Percentiles rank a stretch among this genome's conserved stretches.
Conservation (phyloP, 1,140 invertebrate species). For the Polyergus mexicanus region DNA sequence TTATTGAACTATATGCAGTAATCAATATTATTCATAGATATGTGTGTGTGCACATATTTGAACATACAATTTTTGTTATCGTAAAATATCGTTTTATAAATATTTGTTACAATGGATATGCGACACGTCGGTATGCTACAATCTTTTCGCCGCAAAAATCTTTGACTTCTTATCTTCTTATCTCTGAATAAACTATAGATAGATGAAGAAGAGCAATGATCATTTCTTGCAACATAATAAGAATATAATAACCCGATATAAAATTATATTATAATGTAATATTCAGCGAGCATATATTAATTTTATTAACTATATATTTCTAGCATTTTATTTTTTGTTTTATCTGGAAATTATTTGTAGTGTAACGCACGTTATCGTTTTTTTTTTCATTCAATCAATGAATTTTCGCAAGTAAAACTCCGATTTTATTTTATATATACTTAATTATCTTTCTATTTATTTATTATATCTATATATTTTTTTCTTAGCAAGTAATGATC, state of each 20-base stretch:
- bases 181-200: neutral
- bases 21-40: neutral
- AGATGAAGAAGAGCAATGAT: neutral
- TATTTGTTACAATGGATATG: constrained; percentile 8
- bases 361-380: neutral
- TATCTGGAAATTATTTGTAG: neutral
- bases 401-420: neutral
- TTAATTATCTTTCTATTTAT: neutral
- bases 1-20: neutral
- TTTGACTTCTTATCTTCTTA: constrained; percentile 34
- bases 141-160: constrained; percentile 19
- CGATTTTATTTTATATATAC: neutral
- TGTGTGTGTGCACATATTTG: neutral
- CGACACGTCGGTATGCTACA: neutral
- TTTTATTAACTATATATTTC: neutral
- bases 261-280: neutral
- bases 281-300: neutral
- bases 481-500: neutral
- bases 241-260: neutral
- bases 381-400: neutral
- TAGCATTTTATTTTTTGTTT: neutral
- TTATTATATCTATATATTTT: neutral
- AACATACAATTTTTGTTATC: neutral
- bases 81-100: constrained; percentile 13
- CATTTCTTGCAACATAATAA: no score